Conservation (phyloP, 2,797 vertebrate genomes). For the Malurus leucopterus region DNA sequence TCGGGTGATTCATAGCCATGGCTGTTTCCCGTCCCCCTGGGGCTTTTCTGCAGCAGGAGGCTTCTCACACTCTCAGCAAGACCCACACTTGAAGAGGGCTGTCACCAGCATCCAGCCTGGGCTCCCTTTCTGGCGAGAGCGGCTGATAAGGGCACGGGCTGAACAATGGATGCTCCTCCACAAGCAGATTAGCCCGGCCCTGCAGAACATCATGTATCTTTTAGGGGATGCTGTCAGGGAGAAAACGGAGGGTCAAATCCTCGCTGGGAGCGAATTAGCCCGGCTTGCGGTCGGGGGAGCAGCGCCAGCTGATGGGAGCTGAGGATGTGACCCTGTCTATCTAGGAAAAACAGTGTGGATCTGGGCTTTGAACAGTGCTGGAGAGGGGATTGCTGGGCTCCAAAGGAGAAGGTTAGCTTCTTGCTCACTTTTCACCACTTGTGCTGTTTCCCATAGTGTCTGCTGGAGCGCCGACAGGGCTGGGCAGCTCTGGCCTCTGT, state of each 20-base stretch:
- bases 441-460: background rate
- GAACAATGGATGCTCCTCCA: constrained; percentile 19
- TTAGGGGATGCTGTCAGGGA: constrained; percentile 21
- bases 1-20: background rate
- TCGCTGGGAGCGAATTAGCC: constrained; percentile 4
- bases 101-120: background rate
- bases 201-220: constrained; percentile 19
- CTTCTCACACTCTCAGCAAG: constrained; percentile 1
- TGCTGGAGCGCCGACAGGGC: background rate
- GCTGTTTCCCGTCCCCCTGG: background rate
- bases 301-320: background rate
- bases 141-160: background rate
- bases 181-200: constrained; percentile 29
- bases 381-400: background rate
- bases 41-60: background rate
- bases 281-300: background rate
- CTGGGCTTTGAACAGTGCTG: background rate
- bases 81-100: background rate
- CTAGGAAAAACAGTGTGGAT: background rate
- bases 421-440: background rate
- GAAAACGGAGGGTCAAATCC: constrained; percentile 1
- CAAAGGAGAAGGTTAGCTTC: background rate
- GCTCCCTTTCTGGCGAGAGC: background rate
- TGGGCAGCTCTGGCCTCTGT: background rate
- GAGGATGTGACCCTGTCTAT: background rate